Evolutionary conservation across 2,113 vertebrate genomes (phyloP), one percentile per base, ranked within the genome.

Genomic region (Scolopax mira): DNA sequence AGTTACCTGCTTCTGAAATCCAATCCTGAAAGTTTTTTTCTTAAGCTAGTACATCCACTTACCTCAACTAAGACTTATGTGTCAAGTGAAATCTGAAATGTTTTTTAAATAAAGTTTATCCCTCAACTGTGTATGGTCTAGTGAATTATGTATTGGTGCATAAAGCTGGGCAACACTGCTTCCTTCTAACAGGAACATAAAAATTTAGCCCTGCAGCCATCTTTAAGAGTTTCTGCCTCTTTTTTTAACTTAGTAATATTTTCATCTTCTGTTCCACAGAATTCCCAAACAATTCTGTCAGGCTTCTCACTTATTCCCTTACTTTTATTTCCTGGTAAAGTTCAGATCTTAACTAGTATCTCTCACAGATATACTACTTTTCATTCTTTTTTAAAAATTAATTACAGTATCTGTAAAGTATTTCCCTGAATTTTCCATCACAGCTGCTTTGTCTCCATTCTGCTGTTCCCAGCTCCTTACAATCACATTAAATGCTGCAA

Each of bases 81-180:
- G 81, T 96, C 89, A 94, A 95, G 89, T 88, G 85, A 94, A 82
- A 79, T 89, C 55, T 87, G 79, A 65, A 8, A n/a, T n/a, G n/a
- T 69, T 93, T 96, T 90, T 84, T 4, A 75, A 97, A 95, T 95
- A 97, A 97, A 92, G 66, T 65, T 89, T 84, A 90, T 93, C 65
- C 86, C 58, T 93, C 25, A 87, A 11, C 37, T 17, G 13, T 46
- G 39, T 58, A 23, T 64, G 41, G 46, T 85, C 79, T 70, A 46
- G 37, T 48, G n/a, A 60, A 17, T 96, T 74, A 61, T 84, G 85
- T 58, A 33, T 14, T 33, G 27, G 51, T 73, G 23, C 19, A 15
- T 23, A 41, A 88, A 83, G n/a, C 31, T 75, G 14, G 74, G 41
- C 27, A 79, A 4, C 24, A 18, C 24, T 24, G 46, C 39, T 4